Conservation (phyloP, 2,113 vertebrate genomes). For the Hassar affinis region DNA sequence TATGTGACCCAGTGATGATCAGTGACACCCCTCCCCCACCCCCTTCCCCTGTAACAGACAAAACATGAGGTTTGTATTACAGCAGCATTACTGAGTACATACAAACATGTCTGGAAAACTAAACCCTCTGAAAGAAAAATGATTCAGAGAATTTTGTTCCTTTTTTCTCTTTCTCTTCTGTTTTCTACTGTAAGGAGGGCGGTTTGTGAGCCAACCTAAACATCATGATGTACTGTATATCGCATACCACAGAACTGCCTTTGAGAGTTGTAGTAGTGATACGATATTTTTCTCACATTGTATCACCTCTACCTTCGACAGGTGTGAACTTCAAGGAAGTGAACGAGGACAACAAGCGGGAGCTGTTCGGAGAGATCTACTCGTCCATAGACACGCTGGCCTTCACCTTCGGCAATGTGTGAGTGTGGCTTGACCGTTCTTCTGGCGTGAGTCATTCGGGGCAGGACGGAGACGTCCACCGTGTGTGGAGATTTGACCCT, state of each 20-base stretch:
- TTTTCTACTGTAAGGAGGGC: background rate
- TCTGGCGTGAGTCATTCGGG: slow-evolving; percentile 2
- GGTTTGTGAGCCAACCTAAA: background rate
- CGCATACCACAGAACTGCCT: background rate
- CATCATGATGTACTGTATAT: background rate
- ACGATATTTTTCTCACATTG: background rate
- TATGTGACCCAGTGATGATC: background rate
- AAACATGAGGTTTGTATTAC: background rate
- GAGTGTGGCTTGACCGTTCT: slow-evolving; percentile 67
- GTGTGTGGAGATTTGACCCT: slow-evolving; percentile 26
- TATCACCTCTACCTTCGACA: slow-evolving; percentile 60
- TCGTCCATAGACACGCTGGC: slow-evolving; percentile 92
- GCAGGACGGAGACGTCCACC: background rate
- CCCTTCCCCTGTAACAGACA: background rate
- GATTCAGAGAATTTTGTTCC: background rate
- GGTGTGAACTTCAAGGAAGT: slow-evolving; percentile 95
- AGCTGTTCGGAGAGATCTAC: slow-evolving; percentile 88
- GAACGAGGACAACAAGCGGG: slow-evolving; percentile 90
- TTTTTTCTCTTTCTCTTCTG: background rate
- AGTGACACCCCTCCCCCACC: too few relatives aligned
- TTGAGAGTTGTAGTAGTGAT: background rate
- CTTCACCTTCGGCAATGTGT: slow-evolving; percentile 98
- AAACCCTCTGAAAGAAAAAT: background rate
- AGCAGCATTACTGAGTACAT: background rate
- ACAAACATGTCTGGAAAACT: background rate